phyloP scores from a whole-genome alignment of 2,113 vertebrate genomes.

The Leptocoma aspasia region DNA sequence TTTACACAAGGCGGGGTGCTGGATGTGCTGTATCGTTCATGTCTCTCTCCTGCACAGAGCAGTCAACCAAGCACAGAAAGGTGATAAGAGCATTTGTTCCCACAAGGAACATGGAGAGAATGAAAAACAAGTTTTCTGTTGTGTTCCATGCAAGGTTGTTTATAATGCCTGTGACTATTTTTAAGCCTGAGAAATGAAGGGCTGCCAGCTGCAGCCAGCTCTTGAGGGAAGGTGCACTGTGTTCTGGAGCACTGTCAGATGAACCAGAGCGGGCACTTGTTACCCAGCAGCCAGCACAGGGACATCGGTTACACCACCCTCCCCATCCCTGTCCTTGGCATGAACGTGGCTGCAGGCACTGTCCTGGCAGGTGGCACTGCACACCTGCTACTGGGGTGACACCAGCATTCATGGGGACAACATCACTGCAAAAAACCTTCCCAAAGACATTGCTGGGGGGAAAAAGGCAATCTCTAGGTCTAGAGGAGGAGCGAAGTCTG shows the following conservation, averaged over 20 bases:
- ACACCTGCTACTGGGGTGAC: neutral
- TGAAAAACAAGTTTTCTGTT: neutral
- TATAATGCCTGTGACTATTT: conserved; percentile 26
- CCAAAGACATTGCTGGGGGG: neutral
- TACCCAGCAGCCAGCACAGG: neutral
- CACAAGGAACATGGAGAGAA: neutral
- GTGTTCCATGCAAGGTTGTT: neutral
- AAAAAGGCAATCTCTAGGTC: neutral
- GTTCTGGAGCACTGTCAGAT: neutral
- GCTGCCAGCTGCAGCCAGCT: neutral
- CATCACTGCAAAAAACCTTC: neutral
- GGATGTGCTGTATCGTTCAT: neutral
- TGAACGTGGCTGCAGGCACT: neutral
- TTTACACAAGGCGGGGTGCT: neutral
- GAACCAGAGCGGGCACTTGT: neutral
- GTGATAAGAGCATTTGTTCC: neutral
- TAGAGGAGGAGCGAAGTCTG: neutral
- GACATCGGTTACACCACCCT: fast-evolving
- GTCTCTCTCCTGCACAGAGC: neutral
- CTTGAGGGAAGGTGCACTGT: neutral
- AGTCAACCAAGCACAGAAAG: neutral
- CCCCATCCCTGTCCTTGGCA: neutral
- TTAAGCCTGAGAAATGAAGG: conserved; percentile 16
- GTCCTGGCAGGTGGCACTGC: neutral
- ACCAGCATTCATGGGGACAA: neutral